Evolutionary conservation across 2,113 vertebrate genomes (phyloP).

Genomic region (Carassius gibelio): DNA sequence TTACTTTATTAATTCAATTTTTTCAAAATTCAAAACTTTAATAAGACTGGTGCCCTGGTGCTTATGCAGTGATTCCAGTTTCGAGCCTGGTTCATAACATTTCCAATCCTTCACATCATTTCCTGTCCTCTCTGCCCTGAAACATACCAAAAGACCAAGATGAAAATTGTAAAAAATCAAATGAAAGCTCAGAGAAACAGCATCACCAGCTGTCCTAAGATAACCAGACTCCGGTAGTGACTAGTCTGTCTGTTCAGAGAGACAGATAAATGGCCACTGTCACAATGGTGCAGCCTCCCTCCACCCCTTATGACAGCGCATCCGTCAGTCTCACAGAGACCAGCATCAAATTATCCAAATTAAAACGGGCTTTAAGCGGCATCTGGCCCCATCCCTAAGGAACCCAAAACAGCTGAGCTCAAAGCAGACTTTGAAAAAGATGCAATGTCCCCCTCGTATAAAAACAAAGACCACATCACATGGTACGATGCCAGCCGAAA

Average conservation of each 20-base stretch:
- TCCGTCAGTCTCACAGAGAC: constrained; percentile 61
- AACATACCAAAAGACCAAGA: neutral
- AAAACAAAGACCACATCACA: constrained; percentile 1
- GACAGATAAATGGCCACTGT: constrained; percentile 68
- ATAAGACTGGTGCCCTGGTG: neutral
- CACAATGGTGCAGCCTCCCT: constrained; percentile 54
- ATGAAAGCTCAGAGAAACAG: constrained; percentile 5
- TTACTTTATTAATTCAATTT: neutral
- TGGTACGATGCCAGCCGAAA: neutral
- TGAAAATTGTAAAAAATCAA: neutral
- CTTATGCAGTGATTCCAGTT: neutral
- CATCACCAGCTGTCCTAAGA: neutral
- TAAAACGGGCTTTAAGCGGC: constrained; percentile 50
- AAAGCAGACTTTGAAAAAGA: constrained; percentile 19
- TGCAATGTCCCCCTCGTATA: neutral
- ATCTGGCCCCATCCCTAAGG: constrained; percentile 52
- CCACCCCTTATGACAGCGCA: constrained; percentile 51
- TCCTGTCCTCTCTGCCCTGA: neutral
- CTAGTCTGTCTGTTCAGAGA: constrained; percentile 48
- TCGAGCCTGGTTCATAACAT: neutral
- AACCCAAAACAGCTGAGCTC: constrained; percentile 53
- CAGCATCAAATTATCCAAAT: constrained; percentile 59
- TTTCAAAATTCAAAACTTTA: neutral
- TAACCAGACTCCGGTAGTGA: constrained; percentile 34
- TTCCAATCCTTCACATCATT: neutral